These are phyloP conservation scores for Leucophora obtusa DNA, from an alignment of 2,888 invertebrate genomes.

Conservation along the genomic window DNA sequence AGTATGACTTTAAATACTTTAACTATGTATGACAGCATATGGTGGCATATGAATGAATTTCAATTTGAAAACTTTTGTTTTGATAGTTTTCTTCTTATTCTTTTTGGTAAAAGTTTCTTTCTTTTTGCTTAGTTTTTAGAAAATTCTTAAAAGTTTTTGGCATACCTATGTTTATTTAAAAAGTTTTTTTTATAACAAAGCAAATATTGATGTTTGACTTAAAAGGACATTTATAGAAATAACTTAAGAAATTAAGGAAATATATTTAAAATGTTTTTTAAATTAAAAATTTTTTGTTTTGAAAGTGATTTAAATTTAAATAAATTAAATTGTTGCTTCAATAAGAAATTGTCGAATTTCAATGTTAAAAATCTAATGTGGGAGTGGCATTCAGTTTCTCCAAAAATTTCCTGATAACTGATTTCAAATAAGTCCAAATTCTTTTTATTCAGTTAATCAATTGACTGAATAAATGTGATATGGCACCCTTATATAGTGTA, in stretches of 20 bases:
- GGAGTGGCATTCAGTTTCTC: no score
- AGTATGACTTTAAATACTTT: slow-evolving; percentile 29
- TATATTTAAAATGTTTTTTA: background rate
- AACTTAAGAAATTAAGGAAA: background rate
- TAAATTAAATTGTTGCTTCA: no score
- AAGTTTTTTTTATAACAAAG: slow-evolving; percentile 54
- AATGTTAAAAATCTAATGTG: no score
- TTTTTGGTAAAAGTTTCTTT: slow-evolving; percentile 6
- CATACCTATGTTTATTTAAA: slow-evolving; percentile 53
- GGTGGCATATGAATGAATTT: slow-evolving; percentile 57
- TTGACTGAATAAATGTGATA: no score
- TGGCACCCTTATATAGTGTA: no score
- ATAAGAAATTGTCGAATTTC: no score
- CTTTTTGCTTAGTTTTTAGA: background rate
- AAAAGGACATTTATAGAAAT: slow-evolving; percentile 22
- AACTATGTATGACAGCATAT: slow-evolving; percentile 49
- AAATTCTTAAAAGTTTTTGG: slow-evolving; percentile 53
- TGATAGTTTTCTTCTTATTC: slow-evolving; percentile 30
- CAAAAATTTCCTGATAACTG: no score
- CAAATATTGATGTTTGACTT: slow-evolving; percentile 60
- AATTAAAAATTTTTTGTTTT: no score
- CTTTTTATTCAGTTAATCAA: no score
- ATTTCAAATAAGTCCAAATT: no score
- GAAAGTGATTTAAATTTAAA: no score
- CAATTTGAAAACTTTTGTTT: slow-evolving; percentile 59